Evolutionary conservation across 2,113 vertebrate species (phyloP).

Genomic region (Pteruthius melanotis): DNA sequence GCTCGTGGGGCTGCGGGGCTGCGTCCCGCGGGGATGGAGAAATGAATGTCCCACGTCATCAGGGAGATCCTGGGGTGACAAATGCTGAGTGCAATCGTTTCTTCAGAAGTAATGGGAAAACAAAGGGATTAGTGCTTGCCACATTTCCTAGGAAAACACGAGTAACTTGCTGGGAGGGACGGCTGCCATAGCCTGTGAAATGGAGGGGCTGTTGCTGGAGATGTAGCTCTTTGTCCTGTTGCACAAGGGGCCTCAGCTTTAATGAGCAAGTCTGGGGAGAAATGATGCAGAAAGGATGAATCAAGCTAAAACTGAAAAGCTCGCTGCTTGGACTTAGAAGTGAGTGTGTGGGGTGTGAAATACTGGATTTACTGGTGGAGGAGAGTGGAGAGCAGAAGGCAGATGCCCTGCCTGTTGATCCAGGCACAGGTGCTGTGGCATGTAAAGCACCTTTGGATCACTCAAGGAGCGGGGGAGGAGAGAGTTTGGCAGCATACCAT

Average conservation of each 20-base stretch:
- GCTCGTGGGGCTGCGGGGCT: background rate
- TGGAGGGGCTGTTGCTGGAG: background rate
- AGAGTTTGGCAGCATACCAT: background rate
- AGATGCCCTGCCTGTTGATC: constrained; percentile 2
- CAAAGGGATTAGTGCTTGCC: background rate
- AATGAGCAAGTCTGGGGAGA: background rate
- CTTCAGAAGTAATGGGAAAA: background rate
- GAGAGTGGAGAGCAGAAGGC: background rate
- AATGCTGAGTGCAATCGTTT: background rate
- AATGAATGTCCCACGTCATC: rapidly evolving
- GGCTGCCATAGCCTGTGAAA: background rate
- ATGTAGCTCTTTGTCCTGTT: background rate
- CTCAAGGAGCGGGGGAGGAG: background rate
- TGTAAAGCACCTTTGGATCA: background rate
- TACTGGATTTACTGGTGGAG: background rate
- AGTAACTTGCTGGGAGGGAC: background rate
- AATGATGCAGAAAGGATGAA: background rate
- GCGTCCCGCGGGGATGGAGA: background rate
- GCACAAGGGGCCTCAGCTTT: background rate
- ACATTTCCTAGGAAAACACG: background rate
- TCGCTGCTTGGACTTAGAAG: background rate
- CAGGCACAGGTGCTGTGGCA: background rate
- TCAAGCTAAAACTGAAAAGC: background rate
- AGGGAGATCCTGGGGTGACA: background rate
- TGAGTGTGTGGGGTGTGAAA: background rate